Conservation (phyloP, 2,797 vertebrate species). For the Ctenopoma kingsleyae region DNA sequence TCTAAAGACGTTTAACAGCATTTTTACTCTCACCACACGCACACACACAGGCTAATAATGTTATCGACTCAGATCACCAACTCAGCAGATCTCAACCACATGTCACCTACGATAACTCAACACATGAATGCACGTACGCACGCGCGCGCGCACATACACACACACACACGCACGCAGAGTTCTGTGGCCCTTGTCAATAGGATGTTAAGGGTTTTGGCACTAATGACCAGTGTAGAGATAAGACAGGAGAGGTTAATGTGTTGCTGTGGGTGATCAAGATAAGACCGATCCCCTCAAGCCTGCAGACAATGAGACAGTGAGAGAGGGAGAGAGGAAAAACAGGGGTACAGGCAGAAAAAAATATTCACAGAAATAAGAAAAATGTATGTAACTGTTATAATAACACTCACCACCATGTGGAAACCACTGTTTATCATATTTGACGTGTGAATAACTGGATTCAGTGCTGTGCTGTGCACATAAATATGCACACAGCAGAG, state of each 20-base stretch:
- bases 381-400: constrained; percentile 8
- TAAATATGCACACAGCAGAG: constrained; percentile 44
- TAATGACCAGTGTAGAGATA: constrained; percentile 85
- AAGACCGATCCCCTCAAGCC: constrained; percentile 77
- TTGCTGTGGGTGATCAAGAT: constrained; percentile 84
- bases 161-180: constrained; percentile 45
- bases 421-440: constrained; percentile 33
- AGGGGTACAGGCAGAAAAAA: constrained; percentile 17
- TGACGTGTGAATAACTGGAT: constrained; percentile 32
- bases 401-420: neutral
- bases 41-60: constrained; percentile 67
- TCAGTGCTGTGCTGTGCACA: constrained; percentile 16
- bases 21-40: constrained; percentile 14
- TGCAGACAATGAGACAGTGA: constrained; percentile 73
- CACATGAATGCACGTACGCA: constrained; percentile 26
- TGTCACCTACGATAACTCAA: constrained; percentile 77
- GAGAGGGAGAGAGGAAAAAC: constrained; percentile 43
- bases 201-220: constrained; percentile 82
- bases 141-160: constrained; percentile 47
- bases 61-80: constrained; percentile 76
- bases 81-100: constrained; percentile 80
- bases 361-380: constrained; percentile 30
- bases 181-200: constrained; percentile 80
- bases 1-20: constrained; percentile 23
- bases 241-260: constrained; percentile 85